Evolutionary conservation across 2,797 vertebrate species (phyloP).

Genomic region (Coregonus sp.): DNA sequence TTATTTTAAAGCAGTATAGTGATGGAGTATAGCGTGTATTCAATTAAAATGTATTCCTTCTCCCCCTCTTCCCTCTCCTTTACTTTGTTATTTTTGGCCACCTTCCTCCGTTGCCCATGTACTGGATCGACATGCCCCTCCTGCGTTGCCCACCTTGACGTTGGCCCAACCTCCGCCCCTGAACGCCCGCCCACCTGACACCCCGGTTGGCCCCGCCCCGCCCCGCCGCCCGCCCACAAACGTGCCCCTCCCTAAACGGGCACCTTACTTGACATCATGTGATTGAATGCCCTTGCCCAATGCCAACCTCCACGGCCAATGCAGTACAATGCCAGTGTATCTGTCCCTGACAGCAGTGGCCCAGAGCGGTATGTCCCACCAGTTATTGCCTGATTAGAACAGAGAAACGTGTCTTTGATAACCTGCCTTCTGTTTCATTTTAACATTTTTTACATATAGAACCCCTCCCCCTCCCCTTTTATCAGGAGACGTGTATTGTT

Average conservation of each 20-base stretch:
- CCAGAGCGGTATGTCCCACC: conserved; percentile 96
- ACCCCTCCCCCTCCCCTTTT: conserved; percentile 69
- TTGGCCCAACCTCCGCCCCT: conserved; percentile 96
- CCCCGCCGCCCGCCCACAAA: conserved; percentile 82
- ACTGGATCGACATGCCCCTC: conserved; percentile 98
- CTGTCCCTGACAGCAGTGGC: conserved; percentile 96
- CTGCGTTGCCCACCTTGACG: conserved; percentile 99
- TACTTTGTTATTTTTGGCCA: conserved; percentile 93
- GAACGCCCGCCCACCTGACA: conserved; percentile 93
- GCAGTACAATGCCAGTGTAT: conserved; percentile 95
- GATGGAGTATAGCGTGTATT: conserved; percentile 90
- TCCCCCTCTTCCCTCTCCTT: conserved; percentile 98
- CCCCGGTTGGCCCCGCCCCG: conserved; percentile 95
- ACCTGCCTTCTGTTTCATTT: conserved; percentile 94
- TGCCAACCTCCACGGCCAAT: conserved; percentile 94
- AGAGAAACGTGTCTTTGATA: conserved; percentile 92
- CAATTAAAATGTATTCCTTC: conserved; percentile 99
- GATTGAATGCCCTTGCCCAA: conserved; percentile 97
- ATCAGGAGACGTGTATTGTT: conserved; percentile 89
- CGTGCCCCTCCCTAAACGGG: conserved; percentile 93
- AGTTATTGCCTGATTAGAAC: conserved; percentile 99
- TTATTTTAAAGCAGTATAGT: conserved; percentile 80
- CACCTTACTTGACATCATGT: conserved; percentile 96
- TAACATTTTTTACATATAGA: conserved; percentile 83
- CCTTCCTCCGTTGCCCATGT: conserved; percentile 99